A percentile compares a stretch with the other conserved stretches of the same genome.
These are phyloP conservation scores for Meghimatium bilineatum DNA, from an alignment of 2,888 invertebrate species.

Conservation along the genomic window DNA sequence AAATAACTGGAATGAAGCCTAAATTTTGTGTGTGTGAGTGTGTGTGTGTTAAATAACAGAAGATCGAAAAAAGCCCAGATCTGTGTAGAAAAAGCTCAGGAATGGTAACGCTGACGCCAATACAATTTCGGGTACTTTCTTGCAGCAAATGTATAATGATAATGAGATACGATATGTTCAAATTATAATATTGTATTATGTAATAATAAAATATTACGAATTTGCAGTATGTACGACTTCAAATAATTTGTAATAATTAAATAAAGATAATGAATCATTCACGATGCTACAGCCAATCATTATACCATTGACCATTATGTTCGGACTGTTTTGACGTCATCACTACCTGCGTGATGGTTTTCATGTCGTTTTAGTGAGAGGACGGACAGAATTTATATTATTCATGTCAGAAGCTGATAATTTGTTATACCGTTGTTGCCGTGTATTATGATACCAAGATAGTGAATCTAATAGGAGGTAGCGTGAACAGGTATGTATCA, in stretches of 20 bases:
- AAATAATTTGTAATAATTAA: not conserved
- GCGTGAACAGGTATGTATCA: not conserved
- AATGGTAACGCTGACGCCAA: too few relatives aligned
- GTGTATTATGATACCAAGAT: slow-evolving; percentile 13
- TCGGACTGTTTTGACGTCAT: slow-evolving; percentile 31
- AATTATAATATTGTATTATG: not conserved
- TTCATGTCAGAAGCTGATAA: slow-evolving; percentile 9
- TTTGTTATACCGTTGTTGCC: not conserved
- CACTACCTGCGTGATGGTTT: slow-evolving; percentile 34
- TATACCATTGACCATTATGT: not conserved
- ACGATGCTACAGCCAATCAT: slow-evolving; percentile 15
- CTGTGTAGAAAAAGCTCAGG: too few relatives aligned
- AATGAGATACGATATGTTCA: not conserved
- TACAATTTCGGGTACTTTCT: not conserved
- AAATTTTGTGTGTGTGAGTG: too few relatives aligned
- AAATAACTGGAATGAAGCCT: too few relatives aligned
- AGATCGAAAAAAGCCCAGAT: too few relatives aligned
- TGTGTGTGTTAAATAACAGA: too few relatives aligned
- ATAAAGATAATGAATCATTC: not conserved
- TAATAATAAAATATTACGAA: not conserved
- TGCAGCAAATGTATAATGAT: not conserved
- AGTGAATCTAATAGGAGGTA: not conserved
- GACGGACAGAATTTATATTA: slow-evolving; percentile 12
- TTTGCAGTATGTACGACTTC: not conserved
- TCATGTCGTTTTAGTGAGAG: slow-evolving; percentile 8